Evolutionary conservation across 1,140 invertebrate genomes (phyloP), one percentile per base, ranked within the genome.

Genomic region (Drosophila virilis): DNA sequence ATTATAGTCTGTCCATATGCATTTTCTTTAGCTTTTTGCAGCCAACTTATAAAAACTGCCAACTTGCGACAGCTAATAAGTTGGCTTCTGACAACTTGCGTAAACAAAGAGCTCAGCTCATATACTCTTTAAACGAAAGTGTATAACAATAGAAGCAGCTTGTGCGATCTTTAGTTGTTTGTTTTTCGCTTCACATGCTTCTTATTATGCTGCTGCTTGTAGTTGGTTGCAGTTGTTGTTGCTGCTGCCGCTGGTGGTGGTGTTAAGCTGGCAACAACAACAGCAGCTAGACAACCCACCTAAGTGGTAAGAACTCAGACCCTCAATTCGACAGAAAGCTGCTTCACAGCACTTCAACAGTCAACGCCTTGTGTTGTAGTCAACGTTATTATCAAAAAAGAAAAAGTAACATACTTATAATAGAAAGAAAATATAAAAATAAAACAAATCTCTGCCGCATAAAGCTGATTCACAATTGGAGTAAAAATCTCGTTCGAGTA

Each of bases 101-200:
- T 50, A 50, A 28, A 22, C 2, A 6, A 28, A 28, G 22, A 28
- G 4, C 6, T 28, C 3, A 28, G 33, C 32, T 37, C 8, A 54
- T 51, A 28, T 38, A 52, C 33, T 32, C 32, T 22, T 10, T 54
- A 1, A 12, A 32, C 6, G 37, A 45, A 17, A 67, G 69, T 35
- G 69, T 72, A 69, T 62, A 38, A 58, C 43, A 57, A 51, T 22
- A 62, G 59, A 37, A 50, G 64, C 42, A 12, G 12, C 48, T 73
- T 73, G 70, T 54, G 42, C 48, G 70, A 73, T 60, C 55, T 73
- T 60, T 55, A 68, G 55, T 74, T 80, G 65, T 77, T 80, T 79
- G 64, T 67, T 67, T 66, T 72, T 81, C 43, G 74, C 74, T 74
- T 83, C 48, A 79, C 68, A 77, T 66, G 68, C 76, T 84, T 65